A percentile compares a stretch with the other conserved stretches of the same genome.
These are phyloP conservation scores for Psittacara wagleri DNA, from an alignment of 2,113 vertebrate species.

Conservation along the genomic window DNA sequence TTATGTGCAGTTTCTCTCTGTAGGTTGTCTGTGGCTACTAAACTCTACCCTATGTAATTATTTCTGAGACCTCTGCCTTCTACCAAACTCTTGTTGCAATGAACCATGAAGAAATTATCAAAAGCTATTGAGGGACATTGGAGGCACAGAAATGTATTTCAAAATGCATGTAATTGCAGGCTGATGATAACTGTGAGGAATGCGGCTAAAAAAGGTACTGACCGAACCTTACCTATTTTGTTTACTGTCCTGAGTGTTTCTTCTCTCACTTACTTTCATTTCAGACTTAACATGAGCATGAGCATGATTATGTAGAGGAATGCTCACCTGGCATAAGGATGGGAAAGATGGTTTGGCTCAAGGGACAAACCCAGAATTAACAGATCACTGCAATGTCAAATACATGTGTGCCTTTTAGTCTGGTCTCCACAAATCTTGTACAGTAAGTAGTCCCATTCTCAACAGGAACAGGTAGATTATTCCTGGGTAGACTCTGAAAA, in stretches of 20 bases:
- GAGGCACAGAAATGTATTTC: background rate
- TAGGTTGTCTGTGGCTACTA: background rate
- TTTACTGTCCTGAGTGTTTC: background rate
- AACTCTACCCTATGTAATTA: background rate
- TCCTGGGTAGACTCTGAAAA: background rate
- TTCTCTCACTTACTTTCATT: background rate
- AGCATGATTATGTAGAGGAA: background rate
- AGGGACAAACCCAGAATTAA: background rate
- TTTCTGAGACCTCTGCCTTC: background rate
- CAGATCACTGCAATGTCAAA: background rate
- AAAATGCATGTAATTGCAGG: background rate
- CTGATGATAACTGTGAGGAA: background rate
- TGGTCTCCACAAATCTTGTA: background rate
- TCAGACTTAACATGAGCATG: background rate
- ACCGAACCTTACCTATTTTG: background rate
- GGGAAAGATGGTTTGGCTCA: background rate
- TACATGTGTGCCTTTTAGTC: background rate
- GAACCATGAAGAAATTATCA: background rate
- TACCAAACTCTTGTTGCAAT: background rate
- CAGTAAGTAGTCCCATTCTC: background rate
- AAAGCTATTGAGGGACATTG: background rate
- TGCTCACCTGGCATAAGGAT: background rate
- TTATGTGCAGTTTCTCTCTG: background rate
- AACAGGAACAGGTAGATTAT: background rate
- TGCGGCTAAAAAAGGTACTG: background rate